A percentile compares a stretch with the other conserved stretches of the same genome.
These are phyloP conservation scores for Aythya fuligula DNA, from an alignment of 2,797 vertebrate species.

Conservation along the genomic window DNA sequence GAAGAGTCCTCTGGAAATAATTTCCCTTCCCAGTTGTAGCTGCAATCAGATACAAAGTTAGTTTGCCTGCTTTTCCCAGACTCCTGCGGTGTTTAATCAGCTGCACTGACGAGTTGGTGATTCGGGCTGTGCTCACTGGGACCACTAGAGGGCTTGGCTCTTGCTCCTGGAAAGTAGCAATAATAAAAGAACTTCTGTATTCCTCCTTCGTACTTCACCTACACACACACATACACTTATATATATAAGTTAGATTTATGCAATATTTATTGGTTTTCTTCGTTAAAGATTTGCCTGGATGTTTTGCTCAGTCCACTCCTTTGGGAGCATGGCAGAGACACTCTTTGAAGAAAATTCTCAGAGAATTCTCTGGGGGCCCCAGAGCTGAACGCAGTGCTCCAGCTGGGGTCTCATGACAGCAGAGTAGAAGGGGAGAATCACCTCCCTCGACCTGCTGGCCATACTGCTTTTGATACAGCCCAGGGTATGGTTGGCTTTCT, in stretches of 20 bases:
- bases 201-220: not conserved
- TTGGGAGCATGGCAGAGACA: fast-evolving
- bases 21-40: not conserved
- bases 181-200: not conserved
- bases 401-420: too few species aligned
- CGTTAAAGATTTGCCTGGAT: not conserved
- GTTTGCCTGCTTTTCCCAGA: too few species aligned
- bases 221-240: fast-evolving
- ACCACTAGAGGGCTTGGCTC: not conserved
- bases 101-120: fast-evolving
- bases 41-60: not conserved
- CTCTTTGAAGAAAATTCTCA: not conserved
- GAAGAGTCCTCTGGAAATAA: not conserved
- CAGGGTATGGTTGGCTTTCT: too few species aligned
- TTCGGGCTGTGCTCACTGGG: fast-evolving
- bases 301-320: not conserved
- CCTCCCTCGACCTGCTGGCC: too few species aligned
- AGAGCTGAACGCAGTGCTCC: too few species aligned
- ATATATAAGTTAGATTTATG: not conserved
- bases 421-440: too few species aligned
- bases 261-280: not conserved
- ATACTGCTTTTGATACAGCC: too few species aligned
- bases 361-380: not conserved
- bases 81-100: not conserved
- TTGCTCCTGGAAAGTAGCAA: fast-evolving